Base-by-base conservation (phyloP, 2,888 invertebrate genomes). In the Caenorhabditis doughertyi region DNA sequence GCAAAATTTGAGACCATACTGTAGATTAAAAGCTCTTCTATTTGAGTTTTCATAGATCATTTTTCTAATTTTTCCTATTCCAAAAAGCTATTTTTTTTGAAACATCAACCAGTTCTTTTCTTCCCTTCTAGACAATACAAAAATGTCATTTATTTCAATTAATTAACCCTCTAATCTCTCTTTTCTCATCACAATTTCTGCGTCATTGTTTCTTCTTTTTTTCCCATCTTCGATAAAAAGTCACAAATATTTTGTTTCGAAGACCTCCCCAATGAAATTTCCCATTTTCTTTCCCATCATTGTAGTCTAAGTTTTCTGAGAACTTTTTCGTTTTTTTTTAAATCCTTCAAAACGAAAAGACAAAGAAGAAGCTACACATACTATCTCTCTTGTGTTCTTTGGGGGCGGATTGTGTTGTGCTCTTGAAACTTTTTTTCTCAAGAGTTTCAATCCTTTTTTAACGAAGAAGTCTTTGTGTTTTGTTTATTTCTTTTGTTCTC, bases 401-500 rank as follows among this genome's bases (percentile, higher is more conserved):
- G 64, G 64, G 64, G 64, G 47, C 47, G 47, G 29, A 32, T 64
- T 64, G 64, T 64, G 64, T 49, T 64, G 47, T 64, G 64, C 47
- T 64, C 64, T 64, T 35, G 44, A 64, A 64, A 64, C 64, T 5
- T 18, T 44, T 62, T n/a, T 47, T 64, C n/a, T 32, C 27, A 64
- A 32, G 44, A 49, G 64, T 47, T 64, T 64, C 44, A 23, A 39
- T 16, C n/a, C 44, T 44, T 44, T 44, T 44, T 44, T n/a, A 25
- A 7, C 5, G 18, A 51, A 25, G 7, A 32, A 44, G 18, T 64
- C 64, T 64, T 49, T 64, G 64, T 64, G 64, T 49, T 64, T 64
- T 64, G 64, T 64, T 64, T 64, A 62, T 44, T 25, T 60, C 62
- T 62, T 27, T 62, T 44, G 47, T 49, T 47, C 32, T 44, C 21